Percentiles rank a stretch among this genome's conserved stretches.
Evolutionary conservation across 2,888 invertebrate species (phyloP).

Genomic region (Acronicta leporina): DNA sequence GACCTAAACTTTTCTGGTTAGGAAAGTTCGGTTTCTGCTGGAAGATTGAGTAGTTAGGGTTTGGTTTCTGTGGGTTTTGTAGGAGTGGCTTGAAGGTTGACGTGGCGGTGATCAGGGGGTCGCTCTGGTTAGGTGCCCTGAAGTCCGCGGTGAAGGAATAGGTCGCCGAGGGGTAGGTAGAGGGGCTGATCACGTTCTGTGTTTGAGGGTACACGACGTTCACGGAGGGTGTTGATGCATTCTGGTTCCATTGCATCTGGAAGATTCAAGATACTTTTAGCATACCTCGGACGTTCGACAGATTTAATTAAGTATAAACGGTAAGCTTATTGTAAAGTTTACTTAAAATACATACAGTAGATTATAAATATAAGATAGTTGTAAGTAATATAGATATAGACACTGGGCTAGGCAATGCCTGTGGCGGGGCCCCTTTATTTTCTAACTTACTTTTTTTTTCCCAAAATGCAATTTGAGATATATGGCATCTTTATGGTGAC

Average conservation of each 20-base stretch:
- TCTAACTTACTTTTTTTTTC: no score
- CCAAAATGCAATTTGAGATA: no score
- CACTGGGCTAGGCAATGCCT: no score
- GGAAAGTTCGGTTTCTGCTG: conserved; percentile 80
- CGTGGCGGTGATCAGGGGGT: conserved; percentile 86
- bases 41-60: conserved; percentile 76
- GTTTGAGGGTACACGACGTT: conserved; percentile 91
- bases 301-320: no score
- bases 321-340: no score
- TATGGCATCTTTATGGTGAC: no score
- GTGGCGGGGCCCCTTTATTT: no score
- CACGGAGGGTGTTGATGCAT: conserved; percentile 89
- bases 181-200: conserved; percentile 90
- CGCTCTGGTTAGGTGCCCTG: conserved; percentile 90
- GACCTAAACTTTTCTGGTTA: conserved; percentile 69
- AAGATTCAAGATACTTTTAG: conserved; percentile 14
- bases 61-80: conserved; percentile 80
- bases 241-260: conserved; percentile 94
- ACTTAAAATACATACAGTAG: no score
- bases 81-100: conserved; percentile 89
- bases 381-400: no score
- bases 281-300: background rate
- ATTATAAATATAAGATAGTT: no score
- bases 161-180: conserved; percentile 92
- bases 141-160: conserved; percentile 96